Evolutionary conservation across 1,140 invertebrate species (phyloP).

Genomic region (Formica selysi): DNA sequence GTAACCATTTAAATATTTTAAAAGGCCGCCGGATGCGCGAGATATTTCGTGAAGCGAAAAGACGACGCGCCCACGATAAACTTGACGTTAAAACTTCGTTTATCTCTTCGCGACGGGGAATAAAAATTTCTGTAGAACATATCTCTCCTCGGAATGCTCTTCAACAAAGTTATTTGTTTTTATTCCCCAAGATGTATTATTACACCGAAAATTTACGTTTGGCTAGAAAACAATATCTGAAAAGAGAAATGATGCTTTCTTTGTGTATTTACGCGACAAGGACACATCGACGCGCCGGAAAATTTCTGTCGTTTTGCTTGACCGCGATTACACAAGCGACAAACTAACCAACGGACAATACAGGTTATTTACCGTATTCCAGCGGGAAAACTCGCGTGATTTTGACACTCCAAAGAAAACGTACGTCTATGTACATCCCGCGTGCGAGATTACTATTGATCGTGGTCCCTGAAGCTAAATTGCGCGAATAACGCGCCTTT

Average conservation of each 20-base stretch:
- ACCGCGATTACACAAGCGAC: constrained; percentile 13
- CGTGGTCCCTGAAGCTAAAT: constrained; percentile 54
- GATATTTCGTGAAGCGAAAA: constrained; percentile 25
- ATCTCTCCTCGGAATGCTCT: background rate
- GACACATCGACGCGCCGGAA: background rate
- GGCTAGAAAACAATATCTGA: constrained; percentile 12
- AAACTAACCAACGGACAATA: constrained; percentile 27
- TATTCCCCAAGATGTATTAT: background rate
- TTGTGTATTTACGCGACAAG: background rate
- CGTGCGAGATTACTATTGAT: constrained; percentile 71
- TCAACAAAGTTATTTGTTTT: constrained; percentile 7
- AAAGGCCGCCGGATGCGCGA: background rate
- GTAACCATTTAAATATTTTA: constrained; percentile 34
- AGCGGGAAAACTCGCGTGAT: constrained; percentile 14
- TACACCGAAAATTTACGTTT: background rate
- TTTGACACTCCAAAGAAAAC: constrained; percentile 46
- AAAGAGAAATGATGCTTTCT: background rate
- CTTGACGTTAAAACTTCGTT: constrained; percentile 47
- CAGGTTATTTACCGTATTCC: constrained; percentile 32
- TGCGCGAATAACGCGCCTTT: constrained; percentile 65
- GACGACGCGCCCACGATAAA: constrained; percentile 13
- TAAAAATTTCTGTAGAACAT: constrained; percentile 35
- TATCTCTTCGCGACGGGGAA: constrained; percentile 32
- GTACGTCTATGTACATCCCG: background rate
- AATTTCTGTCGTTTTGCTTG: constrained; percentile 12